Conservation (phyloP, 2,113 vertebrate species). For the Lepus americanus region DNA sequence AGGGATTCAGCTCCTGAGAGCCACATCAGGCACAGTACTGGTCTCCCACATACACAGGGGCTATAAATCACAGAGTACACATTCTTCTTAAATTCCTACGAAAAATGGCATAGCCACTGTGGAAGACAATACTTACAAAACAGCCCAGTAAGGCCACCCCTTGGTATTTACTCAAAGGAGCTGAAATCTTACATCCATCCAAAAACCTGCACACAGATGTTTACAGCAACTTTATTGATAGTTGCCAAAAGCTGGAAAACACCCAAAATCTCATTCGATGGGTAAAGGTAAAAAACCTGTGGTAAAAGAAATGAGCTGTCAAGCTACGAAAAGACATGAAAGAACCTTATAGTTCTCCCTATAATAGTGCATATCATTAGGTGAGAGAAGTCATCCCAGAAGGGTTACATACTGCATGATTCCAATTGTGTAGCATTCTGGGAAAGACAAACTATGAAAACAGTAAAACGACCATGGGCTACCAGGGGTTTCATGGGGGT, state of each 20-base stretch:
- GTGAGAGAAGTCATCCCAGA: neutral
- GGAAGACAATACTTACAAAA: neutral
- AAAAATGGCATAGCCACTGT: neutral
- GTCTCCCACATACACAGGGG: neutral
- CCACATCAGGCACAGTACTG: too few relatives aligned
- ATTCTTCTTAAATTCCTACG: neutral
- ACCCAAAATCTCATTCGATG: neutral
- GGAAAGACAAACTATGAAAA: neutral
- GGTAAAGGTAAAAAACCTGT: neutral
- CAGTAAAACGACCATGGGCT: neutral
- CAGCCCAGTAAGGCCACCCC: neutral
- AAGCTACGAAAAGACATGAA: neutral
- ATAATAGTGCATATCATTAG: too few relatives aligned
- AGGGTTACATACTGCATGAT: neutral
- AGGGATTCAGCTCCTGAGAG: neutral
- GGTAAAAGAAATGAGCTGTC: neutral
- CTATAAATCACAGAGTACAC: neutral
- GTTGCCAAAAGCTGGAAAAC: neutral
- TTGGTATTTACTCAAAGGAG: neutral
- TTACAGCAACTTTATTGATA: neutral
- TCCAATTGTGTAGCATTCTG: neutral
- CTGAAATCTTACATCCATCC: neutral
- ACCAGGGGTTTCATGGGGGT: neutral
- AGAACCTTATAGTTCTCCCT: neutral
- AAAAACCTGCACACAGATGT: neutral